A percentile compares a stretch with the other conserved stretches of the same genome.
These are phyloP conservation scores for Sebastes matsubarae DNA, from an alignment of 2,797 vertebrate genomes.

Conservation along the genomic window DNA sequence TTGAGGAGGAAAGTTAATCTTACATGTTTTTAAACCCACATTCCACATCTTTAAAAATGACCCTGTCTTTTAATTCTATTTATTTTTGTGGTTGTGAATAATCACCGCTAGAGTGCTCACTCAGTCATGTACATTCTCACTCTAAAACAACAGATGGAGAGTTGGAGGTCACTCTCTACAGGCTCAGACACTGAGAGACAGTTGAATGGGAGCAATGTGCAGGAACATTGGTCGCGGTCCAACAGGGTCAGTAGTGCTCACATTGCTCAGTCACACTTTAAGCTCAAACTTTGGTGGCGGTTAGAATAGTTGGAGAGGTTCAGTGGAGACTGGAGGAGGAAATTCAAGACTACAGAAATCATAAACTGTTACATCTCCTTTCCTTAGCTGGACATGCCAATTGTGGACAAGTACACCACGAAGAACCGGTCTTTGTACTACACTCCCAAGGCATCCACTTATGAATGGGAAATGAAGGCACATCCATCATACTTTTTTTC, in stretches of 20 bases:
- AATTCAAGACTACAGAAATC: neutral
- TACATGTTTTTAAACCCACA: neutral
- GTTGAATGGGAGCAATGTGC: slow-evolving; percentile 39
- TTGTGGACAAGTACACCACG: slow-evolving; percentile 48
- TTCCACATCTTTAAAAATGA: neutral
- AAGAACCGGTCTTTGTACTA: slow-evolving; percentile 50
- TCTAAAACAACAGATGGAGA: slow-evolving; percentile 74
- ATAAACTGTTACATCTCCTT: slow-evolving; percentile 12
- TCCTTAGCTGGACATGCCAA: slow-evolving; percentile 38
- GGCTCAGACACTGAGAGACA: slow-evolving; percentile 13
- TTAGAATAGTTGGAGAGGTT: slow-evolving; percentile 26
- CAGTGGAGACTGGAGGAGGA: neutral
- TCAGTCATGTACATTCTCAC: slow-evolving; percentile 20
- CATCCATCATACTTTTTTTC: neutral
- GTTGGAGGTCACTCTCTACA: slow-evolving; percentile 24
- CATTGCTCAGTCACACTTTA: slow-evolving; percentile 45
- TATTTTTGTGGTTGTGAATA: neutral
- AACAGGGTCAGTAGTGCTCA: slow-evolving; percentile 66
- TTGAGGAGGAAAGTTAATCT: slow-evolving; percentile 80
- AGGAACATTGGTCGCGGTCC: slow-evolving; percentile 44
- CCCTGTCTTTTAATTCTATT: neutral
- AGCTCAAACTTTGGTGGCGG: slow-evolving; percentile 17
- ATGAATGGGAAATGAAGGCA: slow-evolving; percentile 50
- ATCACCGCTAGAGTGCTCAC: neutral
- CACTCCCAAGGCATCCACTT: slow-evolving; percentile 51